Conservation (phyloP, 30 jellyfish, hydroid and myxozoan genomes). For the Turritopsis rubra region DNA sequence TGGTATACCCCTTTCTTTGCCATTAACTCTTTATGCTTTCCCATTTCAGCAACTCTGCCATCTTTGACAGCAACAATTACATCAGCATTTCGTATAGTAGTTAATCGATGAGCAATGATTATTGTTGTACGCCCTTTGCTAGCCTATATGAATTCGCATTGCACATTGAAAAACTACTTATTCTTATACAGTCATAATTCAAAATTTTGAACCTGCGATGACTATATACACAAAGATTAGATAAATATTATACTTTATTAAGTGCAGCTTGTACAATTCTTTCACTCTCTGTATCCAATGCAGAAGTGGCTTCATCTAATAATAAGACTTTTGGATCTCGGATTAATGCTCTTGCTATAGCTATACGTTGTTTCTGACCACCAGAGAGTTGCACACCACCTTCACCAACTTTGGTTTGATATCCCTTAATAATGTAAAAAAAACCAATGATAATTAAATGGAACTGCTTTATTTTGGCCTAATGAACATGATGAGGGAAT, state of each 20-base stretch:
- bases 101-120: constrained; percentile 90
- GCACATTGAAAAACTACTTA: too few species aligned
- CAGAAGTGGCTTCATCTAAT: constrained; percentile 99
- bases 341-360: constrained; percentile 96
- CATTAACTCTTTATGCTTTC: constrained; percentile 82
- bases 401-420: constrained; percentile 93
- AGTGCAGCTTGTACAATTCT: constrained; percentile 93
- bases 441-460: too few species aligned
- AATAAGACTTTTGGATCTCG: constrained; percentile 85
- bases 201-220: background rate
- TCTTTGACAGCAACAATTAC: constrained; percentile 75
- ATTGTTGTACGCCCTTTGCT: constrained; percentile 95
- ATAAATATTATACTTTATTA: constrained; percentile 53
- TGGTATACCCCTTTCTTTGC: constrained; percentile 71
- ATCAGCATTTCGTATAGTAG: constrained; percentile 89
- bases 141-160: constrained; percentile 76
- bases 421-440: constrained; percentile 30
- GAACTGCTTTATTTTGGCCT: too few species aligned
- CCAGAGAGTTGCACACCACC: constrained; percentile 99
- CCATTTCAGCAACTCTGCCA: constrained; percentile 81
- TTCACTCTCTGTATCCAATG: constrained; percentile 97
- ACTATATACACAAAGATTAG: background rate
- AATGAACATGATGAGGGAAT: too few species aligned
- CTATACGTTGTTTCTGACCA: constrained; percentile 96
- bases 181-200: too few species aligned